Percentiles rank a stretch among this genome's conserved stretches.
These are phyloP conservation scores for Montipora foliosa DNA, from an alignment of 64 coral and sea anemone genomes.

Conservation along the genomic window DNA sequence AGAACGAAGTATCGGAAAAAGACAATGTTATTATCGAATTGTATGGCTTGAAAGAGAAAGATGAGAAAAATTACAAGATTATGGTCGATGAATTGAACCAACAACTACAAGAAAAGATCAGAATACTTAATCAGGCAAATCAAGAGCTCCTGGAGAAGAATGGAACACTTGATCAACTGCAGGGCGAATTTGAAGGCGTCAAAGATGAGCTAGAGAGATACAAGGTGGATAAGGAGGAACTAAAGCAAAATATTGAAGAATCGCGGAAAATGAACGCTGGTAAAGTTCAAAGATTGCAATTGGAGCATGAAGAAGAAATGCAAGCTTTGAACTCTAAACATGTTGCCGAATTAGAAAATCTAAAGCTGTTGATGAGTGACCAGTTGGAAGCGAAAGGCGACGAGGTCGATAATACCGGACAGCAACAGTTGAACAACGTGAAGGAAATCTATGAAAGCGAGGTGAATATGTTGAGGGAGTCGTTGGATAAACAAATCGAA, in stretches of 20 bases:
- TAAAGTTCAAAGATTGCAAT: conserved; percentile 62
- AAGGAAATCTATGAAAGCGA: conserved; percentile 83
- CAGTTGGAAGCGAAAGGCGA: conserved; percentile 79
- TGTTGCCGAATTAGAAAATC: conserved; percentile 62
- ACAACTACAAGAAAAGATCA: conserved; percentile 49
- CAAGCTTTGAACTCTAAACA: conserved; percentile 61
- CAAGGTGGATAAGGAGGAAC: conserved; percentile 29
- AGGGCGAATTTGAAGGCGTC: not conserved
- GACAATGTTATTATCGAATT: conserved; percentile 77
- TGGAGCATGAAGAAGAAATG: conserved; percentile 75
- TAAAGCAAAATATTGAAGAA: conserved; percentile 67
- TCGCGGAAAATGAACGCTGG: conserved; percentile 42
- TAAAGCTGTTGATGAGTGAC: conserved; percentile 61
- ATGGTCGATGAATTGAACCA: conserved; percentile 24
- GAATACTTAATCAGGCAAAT: conserved; percentile 4
- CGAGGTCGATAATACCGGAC: conserved; percentile 74
- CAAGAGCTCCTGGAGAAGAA: conserved; percentile 48
- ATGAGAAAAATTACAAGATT: conserved; percentile 31
- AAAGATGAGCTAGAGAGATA: conserved; percentile 55
- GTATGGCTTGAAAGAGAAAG: conserved; percentile 49
- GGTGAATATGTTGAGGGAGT: conserved; percentile 63
- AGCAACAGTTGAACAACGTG: conserved; percentile 74
- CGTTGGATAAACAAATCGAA: conserved; percentile 71
- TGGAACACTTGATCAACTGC: conserved; percentile 24
- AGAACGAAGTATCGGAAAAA: conserved; percentile 58